Base-by-base conservation (phyloP, 2,113 vertebrate genomes). In the Poicephalus gulielmi region DNA sequence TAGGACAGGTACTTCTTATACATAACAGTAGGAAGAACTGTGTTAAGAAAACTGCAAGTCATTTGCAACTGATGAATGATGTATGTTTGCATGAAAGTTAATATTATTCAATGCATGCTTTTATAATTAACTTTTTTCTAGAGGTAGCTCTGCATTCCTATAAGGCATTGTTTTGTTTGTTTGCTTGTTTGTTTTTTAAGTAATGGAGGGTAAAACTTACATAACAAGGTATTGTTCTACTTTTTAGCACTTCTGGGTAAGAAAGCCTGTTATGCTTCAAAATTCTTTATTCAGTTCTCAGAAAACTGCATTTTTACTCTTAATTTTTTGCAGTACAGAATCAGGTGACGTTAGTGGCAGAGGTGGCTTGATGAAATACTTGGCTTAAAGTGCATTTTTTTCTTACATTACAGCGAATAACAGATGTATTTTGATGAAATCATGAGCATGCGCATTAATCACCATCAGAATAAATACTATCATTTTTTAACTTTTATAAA, bases 271-370 rank as follows among this genome's bases (percentile, higher is more conserved):
- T 75, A 83, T 46, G 70, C 35, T 92, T 94, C 59, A 73, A 84
- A 87, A 90, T 96, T 92, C 95, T 93, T 94, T 88, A 83, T 86
- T 73, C 53, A 94, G 55, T 57, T 63, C 25, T 94, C 84, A 80
- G 46, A 74, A 66, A 94, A 96, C 94, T 93, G 70, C 44, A 75
- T 90, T 95, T 95, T 97, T 86, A 94, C 90, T 93, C 83, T 88
- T 88, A 80, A 96, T 92, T 93, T 96, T 92, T 67, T 15, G 64
- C 69, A 84, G 82, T 71, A 60, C 43, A 52, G 76, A 94, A 85
- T 91, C 90, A 94, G 62, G 75, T 91, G 83, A 89, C 84, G 68
- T 92, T 87, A 94, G 55, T 94, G 83, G 80, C 69, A 95, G 75
- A 96, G 52, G n/a, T 90, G 28, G 35, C 59, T 73, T 90, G 50